Evolutionary conservation across 2,113 vertebrate species (phyloP), one percentile per base, ranked within the genome.

Genomic region (Galemys pyrenaicus): DNA sequence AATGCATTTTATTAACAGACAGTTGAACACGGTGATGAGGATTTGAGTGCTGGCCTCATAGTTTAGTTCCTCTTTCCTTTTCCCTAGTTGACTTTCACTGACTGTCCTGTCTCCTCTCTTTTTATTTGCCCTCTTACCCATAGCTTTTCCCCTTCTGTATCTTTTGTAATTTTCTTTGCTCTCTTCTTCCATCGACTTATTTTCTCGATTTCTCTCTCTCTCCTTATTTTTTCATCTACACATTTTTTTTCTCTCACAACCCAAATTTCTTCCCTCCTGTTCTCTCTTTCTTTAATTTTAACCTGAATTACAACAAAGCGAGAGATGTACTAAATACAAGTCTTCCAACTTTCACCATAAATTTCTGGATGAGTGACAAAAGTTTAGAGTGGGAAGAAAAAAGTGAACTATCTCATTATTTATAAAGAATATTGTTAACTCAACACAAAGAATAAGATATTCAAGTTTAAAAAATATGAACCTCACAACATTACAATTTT

Each of bases 381-480:
- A 79, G 11, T 39, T 73, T 91, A 85, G 5, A 91, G 22, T 92
- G 6, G 32, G 2, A 95, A 74, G 26, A 88, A 86, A 74, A 67
- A 65, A 44, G 30, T 30, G 54, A 86, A n/a, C 0, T 37, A 46
- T 74, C 71, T 87, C 22, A 54, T 70, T 83, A 28, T 65, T 62
- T 67, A 74, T 75, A 58, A 62, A 77, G 46, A 75, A 87, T 75
- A 70, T 54, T 74, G 60, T 19, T 83, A 58, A 37, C 81, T 88
- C 60, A 91, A 39, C 41, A 26, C 24, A 89, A 35, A 91, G 3
- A 74, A 92, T 65, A 54, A 65, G 62, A 74, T 84, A 85, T 51
- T 87, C 1, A 80, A 37, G 6, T 71, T 37, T 85, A 58, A 71
- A 95, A 94, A 20, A 78, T 84, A 83, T 87, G 67, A 68, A 11